Evolutionary conservation across 2,797 vertebrate species (phyloP), one percentile per base, ranked within the genome.

Genomic region (Typhlichthys eigenmanni): DNA sequence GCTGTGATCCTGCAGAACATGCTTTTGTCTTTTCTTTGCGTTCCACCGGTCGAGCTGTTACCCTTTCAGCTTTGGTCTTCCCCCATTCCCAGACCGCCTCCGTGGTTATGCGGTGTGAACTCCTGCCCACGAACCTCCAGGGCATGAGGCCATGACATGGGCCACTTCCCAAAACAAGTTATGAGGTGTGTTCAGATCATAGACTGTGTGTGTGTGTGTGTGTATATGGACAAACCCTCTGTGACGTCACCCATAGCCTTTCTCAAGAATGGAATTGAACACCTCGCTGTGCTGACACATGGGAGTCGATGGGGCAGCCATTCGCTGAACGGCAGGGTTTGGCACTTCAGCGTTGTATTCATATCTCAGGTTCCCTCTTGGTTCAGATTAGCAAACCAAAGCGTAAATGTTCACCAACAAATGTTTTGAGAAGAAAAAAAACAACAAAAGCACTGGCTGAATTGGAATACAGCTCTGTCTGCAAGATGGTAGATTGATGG

Each of bases 401-500:
- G 24, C 24, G 24, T 29, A 29, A 29, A 29, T 29, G 24, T 29
- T 24, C 24, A 24, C 24, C 24, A 24, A 24, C 24, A 24, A 24
- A 24, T 24, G 24, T 24, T 24, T 24, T 24, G 24, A 24, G 24
- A 3, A 24, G 24, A 29, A 24, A 3, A 4, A 29, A 29, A 29
- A 29, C 3, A 29, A 29, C 24, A 29, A 29, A 29, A 29, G 24
- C 24, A 4, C 24, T 4, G 24, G 4, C 24, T 29, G 24, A 29
- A 29, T 29, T 29, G 24, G n/a, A 47, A 2, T 13, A 16, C 7
- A 9, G 8, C 38, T 29, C 38, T 43, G 8, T 43, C 9, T 9
- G 38, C 38, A 43, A 7, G 6, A 3, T 38, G 38, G 24, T 38
- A 38, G 38, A 38, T 38, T 83, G 75, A 81, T 60, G 45, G 74